phyloP scores from a whole-genome alignment of 2,888 invertebrate species.

The Microplitis deprimator region DNA sequence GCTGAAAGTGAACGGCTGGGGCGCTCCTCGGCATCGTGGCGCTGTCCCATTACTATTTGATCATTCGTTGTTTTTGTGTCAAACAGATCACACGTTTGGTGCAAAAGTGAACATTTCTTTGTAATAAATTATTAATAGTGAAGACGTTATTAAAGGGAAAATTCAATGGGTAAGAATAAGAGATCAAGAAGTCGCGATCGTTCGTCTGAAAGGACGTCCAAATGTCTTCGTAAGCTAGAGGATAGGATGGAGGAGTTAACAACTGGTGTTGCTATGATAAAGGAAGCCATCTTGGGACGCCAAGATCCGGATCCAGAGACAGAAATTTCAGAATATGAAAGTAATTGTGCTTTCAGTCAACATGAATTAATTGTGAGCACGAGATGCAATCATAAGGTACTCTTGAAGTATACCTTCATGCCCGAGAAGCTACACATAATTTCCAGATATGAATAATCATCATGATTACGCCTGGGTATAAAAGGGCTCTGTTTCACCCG shows the following conservation, averaged over 20 bases:
- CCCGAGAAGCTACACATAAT: background rate
- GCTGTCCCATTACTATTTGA: constrained; percentile 17
- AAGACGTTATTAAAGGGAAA: background rate
- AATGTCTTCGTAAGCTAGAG: background rate
- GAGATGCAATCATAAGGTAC: constrained; percentile 3
- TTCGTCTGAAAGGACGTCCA: background rate
- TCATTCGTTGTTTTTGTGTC: constrained; percentile 23
- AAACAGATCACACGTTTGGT: background rate
- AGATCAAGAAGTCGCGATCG: constrained; percentile 8
- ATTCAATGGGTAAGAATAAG: background rate
- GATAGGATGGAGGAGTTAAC: background rate
- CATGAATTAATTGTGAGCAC: background rate
- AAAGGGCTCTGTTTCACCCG: background rate
- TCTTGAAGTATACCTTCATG: background rate
- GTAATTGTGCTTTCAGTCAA: background rate
- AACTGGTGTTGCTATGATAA: too few species aligned
- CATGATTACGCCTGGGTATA: background rate
- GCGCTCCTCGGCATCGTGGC: background rate
- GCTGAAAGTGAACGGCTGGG: constrained; percentile 9
- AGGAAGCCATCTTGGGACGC: too few species aligned
- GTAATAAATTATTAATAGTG: background rate
- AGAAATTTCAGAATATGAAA: background rate
- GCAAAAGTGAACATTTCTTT: background rate
- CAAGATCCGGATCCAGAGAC: too few species aligned
- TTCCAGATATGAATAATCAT: constrained; percentile 1